Conservation (phyloP, 2,113 vertebrate genomes). For the Brachypteracias leptosomus region DNA sequence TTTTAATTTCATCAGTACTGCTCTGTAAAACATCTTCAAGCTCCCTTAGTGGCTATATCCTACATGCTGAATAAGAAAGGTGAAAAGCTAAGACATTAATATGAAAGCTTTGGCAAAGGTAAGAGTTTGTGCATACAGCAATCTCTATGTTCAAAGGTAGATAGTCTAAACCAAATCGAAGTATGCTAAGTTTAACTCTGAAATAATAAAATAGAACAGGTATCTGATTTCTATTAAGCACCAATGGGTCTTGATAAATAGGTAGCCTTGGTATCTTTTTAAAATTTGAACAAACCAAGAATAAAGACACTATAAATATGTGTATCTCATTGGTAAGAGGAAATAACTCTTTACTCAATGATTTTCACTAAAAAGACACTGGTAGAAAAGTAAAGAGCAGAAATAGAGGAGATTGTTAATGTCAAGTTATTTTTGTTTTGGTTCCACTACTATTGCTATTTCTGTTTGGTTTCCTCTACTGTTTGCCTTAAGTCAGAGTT, state of each 20-base stretch:
- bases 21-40: not conserved
- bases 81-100: not conserved
- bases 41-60: not conserved
- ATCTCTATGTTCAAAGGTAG: not conserved
- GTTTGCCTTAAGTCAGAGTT: not conserved
- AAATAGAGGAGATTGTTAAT: not conserved
- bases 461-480: not conserved
- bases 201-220: not conserved
- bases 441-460: not conserved
- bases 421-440: not conserved
- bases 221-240: not conserved
- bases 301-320: not conserved
- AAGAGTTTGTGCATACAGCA: not conserved
- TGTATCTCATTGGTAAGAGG: not conserved
- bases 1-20: not conserved
- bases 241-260: not conserved
- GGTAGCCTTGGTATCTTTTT: accelerated
- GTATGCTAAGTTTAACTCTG: not conserved
- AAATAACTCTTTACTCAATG: not conserved
- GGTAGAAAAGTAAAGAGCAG: not conserved
- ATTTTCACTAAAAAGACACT: not conserved
- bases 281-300: not conserved
- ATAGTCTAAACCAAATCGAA: not conserved
- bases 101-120: not conserved
- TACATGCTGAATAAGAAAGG: not conserved